A percentile compares a stretch with the other conserved stretches of the same genome.
Conservation (phyloP, 2,797 vertebrate species). For the Brachyalestes nurse region DNA sequence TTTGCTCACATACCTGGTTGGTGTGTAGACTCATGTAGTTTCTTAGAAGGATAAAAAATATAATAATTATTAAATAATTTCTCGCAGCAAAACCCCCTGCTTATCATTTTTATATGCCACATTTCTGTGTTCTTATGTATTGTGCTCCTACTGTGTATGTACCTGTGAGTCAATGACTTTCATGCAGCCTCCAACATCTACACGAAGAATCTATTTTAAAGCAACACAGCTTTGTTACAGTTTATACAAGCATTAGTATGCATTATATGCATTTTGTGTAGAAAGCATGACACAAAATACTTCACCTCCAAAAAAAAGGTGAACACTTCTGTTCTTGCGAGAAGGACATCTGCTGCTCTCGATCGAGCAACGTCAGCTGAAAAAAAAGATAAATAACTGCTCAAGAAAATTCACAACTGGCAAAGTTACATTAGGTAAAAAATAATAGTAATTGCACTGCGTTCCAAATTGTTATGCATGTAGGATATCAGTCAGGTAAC, state of each 20-base stretch:
- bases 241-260: neutral
- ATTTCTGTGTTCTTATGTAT: neutral
- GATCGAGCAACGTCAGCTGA: conserved; percentile 69
- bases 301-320: conserved; percentile 82
- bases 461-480: no score
- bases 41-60: neutral
- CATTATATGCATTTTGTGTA: no score
- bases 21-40: neutral
- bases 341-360: conserved; percentile 51
- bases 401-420: conserved; percentile 6
- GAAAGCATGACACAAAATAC: neutral
- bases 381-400: conserved; percentile 22
- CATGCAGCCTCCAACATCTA: conserved; percentile 86
- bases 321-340: conserved; percentile 81
- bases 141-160: neutral
- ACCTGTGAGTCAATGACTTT: conserved; percentile 71
- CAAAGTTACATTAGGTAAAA: no score
- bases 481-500: no score
- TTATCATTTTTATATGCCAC: no score
- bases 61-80: no score
- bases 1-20: conserved; percentile 35
- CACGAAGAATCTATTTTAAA: conserved; percentile 76
- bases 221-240: conserved; percentile 3
- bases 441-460: no score
- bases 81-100: no score